Evolutionary conservation across 2,888 invertebrate genomes (phyloP).

Genomic region (Chesias legatella): DNA sequence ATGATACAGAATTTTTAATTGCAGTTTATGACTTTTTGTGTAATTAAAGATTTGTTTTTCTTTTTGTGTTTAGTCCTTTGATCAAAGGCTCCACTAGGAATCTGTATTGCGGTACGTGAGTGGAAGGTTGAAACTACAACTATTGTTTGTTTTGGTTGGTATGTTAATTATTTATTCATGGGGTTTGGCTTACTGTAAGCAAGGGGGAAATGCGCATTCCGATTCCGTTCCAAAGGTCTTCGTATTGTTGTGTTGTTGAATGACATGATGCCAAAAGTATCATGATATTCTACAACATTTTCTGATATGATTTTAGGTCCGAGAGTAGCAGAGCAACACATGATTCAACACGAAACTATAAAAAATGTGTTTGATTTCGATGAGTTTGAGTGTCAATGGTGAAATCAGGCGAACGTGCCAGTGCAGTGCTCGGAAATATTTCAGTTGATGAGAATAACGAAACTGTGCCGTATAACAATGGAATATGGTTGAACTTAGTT

Average conservation of each 20-base stretch:
- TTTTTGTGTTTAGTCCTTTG: too few species aligned
- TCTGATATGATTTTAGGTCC: constrained; percentile 56
- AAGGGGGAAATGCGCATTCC: constrained; percentile 52
- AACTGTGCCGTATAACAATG: constrained; percentile 65
- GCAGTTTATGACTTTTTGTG: not conserved
- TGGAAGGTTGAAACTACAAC: too few species aligned
- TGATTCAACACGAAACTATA: constrained; percentile 55
- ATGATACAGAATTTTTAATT: constrained; percentile 6
- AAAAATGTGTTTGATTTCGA: constrained; percentile 76
- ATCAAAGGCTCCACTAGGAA: too few species aligned
- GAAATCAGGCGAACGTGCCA: constrained; percentile 65
- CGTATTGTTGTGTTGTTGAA: constrained; percentile 39
- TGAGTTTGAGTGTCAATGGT: constrained; percentile 51
- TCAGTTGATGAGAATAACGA: constrained; percentile 73
- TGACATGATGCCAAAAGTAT: constrained; percentile 36
- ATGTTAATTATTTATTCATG: not conserved
- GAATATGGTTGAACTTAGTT: constrained; percentile 73
- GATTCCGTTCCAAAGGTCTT: constrained; percentile 38
- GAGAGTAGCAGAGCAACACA: constrained; percentile 44
- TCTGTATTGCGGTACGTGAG: too few species aligned
- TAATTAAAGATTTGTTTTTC: too few species aligned
- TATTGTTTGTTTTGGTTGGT: not conserved
- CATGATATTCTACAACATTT: constrained; percentile 48
- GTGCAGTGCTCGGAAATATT: constrained; percentile 52
- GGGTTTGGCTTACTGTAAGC: too few species aligned